Evolutionary conservation across 2,888 invertebrate genomes (phyloP).

Genomic region (Nebria salina): DNA sequence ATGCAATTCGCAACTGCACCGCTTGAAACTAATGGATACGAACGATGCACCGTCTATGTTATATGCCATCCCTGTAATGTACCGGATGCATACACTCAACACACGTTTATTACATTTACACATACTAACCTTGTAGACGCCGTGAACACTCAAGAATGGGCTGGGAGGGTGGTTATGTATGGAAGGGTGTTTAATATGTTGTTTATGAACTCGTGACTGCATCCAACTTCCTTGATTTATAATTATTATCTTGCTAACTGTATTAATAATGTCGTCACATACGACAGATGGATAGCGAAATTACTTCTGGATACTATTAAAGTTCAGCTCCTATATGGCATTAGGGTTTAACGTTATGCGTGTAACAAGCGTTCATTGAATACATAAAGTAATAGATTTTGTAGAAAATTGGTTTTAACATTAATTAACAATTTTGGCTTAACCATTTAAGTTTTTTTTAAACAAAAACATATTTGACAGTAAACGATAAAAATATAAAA

Average conservation of each 20-base stretch:
- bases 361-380: not conserved
- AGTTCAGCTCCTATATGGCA: not conserved
- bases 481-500: too few relatives aligned
- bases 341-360: not conserved
- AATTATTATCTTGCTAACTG: slow-evolving; percentile 45
- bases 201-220: slow-evolving; percentile 40
- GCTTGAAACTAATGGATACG: slow-evolving; percentile 16
- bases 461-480: too few relatives aligned
- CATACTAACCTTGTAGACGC: not conserved
- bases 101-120: slow-evolving; percentile 43
- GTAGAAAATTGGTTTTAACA: not conserved
- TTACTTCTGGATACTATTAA: slow-evolving; percentile 2
- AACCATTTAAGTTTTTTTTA: too few relatives aligned
- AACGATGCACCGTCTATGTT: not conserved
- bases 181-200: slow-evolving; percentile 32
- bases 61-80: slow-evolving; percentile 3
- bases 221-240: slow-evolving; percentile 43
- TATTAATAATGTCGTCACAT: slow-evolving; percentile 40
- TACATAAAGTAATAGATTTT: not conserved
- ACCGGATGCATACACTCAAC: slow-evolving; percentile 22
- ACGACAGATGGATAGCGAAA: slow-evolving; percentile 13
- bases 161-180: not conserved
- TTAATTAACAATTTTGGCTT: too few relatives aligned
- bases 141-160: not conserved
- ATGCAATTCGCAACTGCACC: slow-evolving; percentile 18